Evolutionary conservation across 2,113 vertebrate genomes (phyloP), one percentile per base, ranked within the genome.

Genomic region (Eclectus roratus): DNA sequence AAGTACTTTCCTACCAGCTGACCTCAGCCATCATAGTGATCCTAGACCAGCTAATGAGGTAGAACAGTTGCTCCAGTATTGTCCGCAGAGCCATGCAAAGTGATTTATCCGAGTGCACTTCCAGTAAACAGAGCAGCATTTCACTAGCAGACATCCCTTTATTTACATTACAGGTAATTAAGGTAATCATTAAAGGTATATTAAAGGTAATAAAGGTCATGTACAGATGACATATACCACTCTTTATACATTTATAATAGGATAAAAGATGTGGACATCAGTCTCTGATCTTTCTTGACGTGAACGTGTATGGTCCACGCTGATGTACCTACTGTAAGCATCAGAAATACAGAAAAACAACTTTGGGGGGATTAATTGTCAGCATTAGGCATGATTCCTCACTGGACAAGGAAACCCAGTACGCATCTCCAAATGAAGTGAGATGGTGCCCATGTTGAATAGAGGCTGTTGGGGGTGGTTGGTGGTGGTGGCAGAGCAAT

Each of bases 241-340:
- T 71, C 11, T 28, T 52, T 18, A 28, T n/a, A 10, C 5, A 39
- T 73, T 58, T 66, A 11, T 21, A 52, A 19, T 23, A 16, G n/a
- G 20, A 11, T 4, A n/a, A 55, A 84, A 52, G 17, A 6, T 16
- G 20, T 21, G 13, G 29, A 86, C 20, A 49, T 25, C 28, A 31
- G 25, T 18, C 33, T 0, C 0, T 17, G 19, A n/a, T 39, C 35
- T 93, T 79, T 58, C 1, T 0, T 10, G 3, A 11, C 2, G 0
- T 37, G 13, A 52, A 61, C 5, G 3, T 20, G 39, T 23, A 31
- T 21, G 64, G 10, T 69, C 19, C 33, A 33, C 1, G 1, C 19
- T 55, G 24, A n/a, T 2, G 11, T 21, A 52, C 2, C 1, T 7
- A 25, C 7, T 31, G 24, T 17, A 60, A 64, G 25, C 23, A 55